A percentile compares a stretch with the other conserved stretches of the same genome.
Conservation (phyloP, 2,888 invertebrate genomes). For the Automeris io region DNA sequence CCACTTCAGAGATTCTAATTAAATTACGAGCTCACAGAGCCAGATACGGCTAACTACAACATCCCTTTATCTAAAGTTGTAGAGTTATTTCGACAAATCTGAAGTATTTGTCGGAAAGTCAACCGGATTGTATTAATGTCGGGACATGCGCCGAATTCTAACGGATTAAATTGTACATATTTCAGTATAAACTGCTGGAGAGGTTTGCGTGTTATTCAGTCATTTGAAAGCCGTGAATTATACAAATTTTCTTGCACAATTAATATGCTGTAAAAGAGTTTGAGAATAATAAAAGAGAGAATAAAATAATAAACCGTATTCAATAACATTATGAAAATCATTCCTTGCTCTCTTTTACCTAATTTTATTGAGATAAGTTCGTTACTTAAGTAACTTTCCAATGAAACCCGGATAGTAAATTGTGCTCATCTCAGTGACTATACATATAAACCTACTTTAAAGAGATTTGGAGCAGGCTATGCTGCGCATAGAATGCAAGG, state of each 20-base stretch:
- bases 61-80: slow-evolving; percentile 55
- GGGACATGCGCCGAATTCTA: slow-evolving; percentile 35
- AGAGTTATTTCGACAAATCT: slow-evolving; percentile 56
- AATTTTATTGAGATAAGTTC: too few relatives aligned
- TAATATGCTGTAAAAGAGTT: slow-evolving; percentile 7
- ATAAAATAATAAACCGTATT: slow-evolving; percentile 4
- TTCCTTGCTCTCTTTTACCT: too few relatives aligned
- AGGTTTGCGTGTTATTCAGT: slow-evolving; percentile 17
- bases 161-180: slow-evolving; percentile 34
- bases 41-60: slow-evolving; percentile 47
- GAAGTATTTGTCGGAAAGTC: slow-evolving; percentile 50
- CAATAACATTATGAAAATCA: neutral
- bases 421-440: too few relatives aligned
- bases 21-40: slow-evolving; percentile 43
- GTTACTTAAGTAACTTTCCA: too few relatives aligned
- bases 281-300: slow-evolving; percentile 1
- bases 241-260: slow-evolving; percentile 7
- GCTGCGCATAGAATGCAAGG: too few relatives aligned
- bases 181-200: slow-evolving; percentile 18
- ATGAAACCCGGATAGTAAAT: neutral
- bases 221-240: slow-evolving; percentile 16
- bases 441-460: too few relatives aligned
- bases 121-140: slow-evolving; percentile 35
- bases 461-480: too few relatives aligned
- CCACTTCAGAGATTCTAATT: slow-evolving; percentile 59